Evolutionary conservation across 1,140 invertebrate species (phyloP), one percentile per base, ranked within the genome.

Genomic region (Cheumatopsyche charites): DNA sequence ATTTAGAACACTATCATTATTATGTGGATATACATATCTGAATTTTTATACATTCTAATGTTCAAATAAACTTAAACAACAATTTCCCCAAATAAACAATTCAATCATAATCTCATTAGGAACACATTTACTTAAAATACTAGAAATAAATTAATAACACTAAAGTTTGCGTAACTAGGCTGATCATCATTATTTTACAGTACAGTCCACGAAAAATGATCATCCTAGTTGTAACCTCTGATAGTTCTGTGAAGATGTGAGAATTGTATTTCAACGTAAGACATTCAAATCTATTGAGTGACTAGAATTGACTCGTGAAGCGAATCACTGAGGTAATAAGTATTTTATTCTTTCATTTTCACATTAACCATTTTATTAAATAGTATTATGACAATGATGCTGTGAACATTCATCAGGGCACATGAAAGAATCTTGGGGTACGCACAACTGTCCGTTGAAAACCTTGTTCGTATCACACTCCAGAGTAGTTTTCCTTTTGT

Each of bases 381-480:
- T 55, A 3, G 52, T 75, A 36, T 72, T 75, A 25, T 42, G 71
- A 41, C 74, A 75, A 36, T 75, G 68, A 21, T 62, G 47, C 25
- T 72, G 68, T 4, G 74, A 75, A 52, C 74, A 75, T 82, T 82
- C 82, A 42, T 82, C 81, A 5, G 85, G 85, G 67, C 86, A 87
- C 0, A 79, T 76, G 73, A 84, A 86, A 61, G 80, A 78, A n/a
- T 76, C 76, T 9, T 79, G 75, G 47, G 82, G 78, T 3, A 86
- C 83, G 75, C 86, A 87, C 58, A 87, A 72, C 73, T 87, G 83
- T 0, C 86, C 86, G 75, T 87, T 87, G 77, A 87, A 87, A 15
- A 82, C 72, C 70, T 82, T 79, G 0, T 75, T 77, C 0, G 29
- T 21, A 0, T 79, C 79, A 65, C 85, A 86, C 1, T 79, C 77